Evolutionary conservation across 2,888 invertebrate genomes (phyloP), one percentile per base, ranked within the genome.

Genomic region (Trichacis sp.): DNA sequence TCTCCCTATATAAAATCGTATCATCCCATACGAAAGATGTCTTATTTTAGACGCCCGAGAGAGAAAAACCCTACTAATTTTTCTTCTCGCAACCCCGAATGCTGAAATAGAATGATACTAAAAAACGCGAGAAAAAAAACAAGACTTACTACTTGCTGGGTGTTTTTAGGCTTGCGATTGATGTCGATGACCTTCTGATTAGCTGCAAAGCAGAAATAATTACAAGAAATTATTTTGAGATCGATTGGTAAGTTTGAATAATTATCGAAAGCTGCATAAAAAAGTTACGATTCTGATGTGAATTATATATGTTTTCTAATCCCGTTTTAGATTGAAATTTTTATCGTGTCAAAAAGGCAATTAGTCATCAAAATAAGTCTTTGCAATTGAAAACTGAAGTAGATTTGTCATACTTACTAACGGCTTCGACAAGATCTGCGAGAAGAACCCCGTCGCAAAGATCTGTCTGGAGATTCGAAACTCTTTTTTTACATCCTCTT

Each of bases 341-440:
- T n/a, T n/a, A n/a, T n/a, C n/a, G n/a, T n/a, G n/a, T n/a, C n/a
- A n/a, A n/a, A n/a, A n/a, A n/a, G n/a, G n/a, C n/a, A n/a, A n/a
- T n/a, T n/a, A 15, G 15, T 29, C 6, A 38, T 38, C 3, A n/a
- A 9, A 38, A 38, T n/a, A n/a, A n/a, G n/a, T n/a, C n/a, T n/a
- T n/a, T n/a, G n/a, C n/a, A n/a, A n/a, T n/a, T n/a, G n/a, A n/a
- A n/a, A n/a, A n/a, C n/a, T n/a, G n/a, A n/a, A n/a, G n/a, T n/a
- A n/a, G 24, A 24, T 5, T 24, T 24, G 8, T 24, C 8, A 3
- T 81, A 91, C 92, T 92, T 86, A 92, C 92, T 96, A 86, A 97
- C 97, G 71, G 97, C 96, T 85, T 97, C 96, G 77, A 97, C 92
- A 84, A 97, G 94, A 85, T 97, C 96, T 2, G 96, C 95, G 67